phyloP scores from a whole-genome alignment of 2,888 invertebrate genomes.

The Gonocerus acuteangulatus region DNA sequence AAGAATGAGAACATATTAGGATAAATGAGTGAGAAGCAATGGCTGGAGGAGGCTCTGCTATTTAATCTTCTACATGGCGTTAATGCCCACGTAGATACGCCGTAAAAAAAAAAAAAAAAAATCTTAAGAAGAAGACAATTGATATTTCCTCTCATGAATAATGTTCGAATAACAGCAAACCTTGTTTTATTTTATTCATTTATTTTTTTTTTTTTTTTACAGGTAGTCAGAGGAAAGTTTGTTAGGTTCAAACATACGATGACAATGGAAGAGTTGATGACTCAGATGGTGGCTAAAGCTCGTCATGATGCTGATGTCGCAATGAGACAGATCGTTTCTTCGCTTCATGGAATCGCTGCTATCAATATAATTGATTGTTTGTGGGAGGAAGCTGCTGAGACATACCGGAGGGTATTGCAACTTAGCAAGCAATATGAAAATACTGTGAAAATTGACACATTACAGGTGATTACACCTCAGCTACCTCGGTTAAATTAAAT shows the following conservation, averaged over 20 bases:
- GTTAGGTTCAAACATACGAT: conserved; percentile 46
- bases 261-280: conserved; percentile 57
- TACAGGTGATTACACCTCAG: conserved; percentile 47
- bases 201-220: background rate
- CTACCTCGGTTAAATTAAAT: too few relatives aligned
- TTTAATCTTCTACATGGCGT: too few relatives aligned
- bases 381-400: conserved; percentile 50
- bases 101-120: too few relatives aligned
- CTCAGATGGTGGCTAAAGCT: conserved; percentile 56
- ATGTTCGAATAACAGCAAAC: too few relatives aligned
- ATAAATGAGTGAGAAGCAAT: too few relatives aligned
- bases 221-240: conserved; percentile 38
- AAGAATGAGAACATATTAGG: too few relatives aligned
- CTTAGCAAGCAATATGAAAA: conserved; percentile 46
- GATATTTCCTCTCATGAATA: too few relatives aligned
- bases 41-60: too few relatives aligned
- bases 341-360: conserved; percentile 62
- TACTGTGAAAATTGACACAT: conserved; percentile 53
- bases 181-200: too few relatives aligned
- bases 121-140: too few relatives aligned
- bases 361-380: conserved; percentile 52
- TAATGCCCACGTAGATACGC: too few relatives aligned
- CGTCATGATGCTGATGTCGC: conserved; percentile 55
- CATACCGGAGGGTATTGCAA: conserved; percentile 55
- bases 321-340: conserved; percentile 54